Evolutionary conservation across 2,113 vertebrate genomes (phyloP), one percentile per base, ranked within the genome.

Genomic region (Entomyzon cyanotis): DNA sequence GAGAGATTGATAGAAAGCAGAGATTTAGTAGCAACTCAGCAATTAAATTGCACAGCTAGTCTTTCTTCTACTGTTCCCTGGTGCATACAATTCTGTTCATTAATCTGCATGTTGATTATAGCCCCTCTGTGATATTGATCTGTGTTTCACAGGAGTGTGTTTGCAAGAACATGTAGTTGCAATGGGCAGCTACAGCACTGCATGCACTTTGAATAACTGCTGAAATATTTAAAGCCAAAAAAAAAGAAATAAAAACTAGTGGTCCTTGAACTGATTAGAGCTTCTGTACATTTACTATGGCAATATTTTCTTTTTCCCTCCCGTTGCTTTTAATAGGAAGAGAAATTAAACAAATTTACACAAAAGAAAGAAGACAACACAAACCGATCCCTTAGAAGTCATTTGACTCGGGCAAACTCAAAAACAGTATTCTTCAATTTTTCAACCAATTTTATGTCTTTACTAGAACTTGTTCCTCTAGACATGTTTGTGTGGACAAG

Each of bases 101-200:
- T 98, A 98, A 98, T 98, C 97, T 98, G 85, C 95, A 97, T 97
- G 98, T 97, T 98, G 98, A 98, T 98, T 98, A 97, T 82, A 97
- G 85, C 81, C 79, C 67, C 85, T 94, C 92, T 79, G 52, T 94
- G 96, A 94, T 97, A 98, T 98, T 68, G 97, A 98, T 98, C 97
- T 89, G 69, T 83, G 58, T 94, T 98, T 96, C 95, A 93, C 46
- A 81, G 78, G 50, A 78, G 77, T 96, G 74, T 94, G 87, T 95
- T 65, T 97, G 58, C 75, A 96, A 90, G 84, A 96, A 87, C 95
- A 94, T 88, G 96, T 77, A 95, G 78, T 87, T 97, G 94, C 94
- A 87, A 97, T 0, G 1, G 94, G 88, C 94, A 89, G 87, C 93
- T 93, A 52, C 74, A 87, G 71, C 55, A 87, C 73, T 44, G 52